These are phyloP conservation scores for Hydrocynus forskahlii DNA, from an alignment of 2,797 vertebrate genomes.

Conservation along the genomic window DNA sequence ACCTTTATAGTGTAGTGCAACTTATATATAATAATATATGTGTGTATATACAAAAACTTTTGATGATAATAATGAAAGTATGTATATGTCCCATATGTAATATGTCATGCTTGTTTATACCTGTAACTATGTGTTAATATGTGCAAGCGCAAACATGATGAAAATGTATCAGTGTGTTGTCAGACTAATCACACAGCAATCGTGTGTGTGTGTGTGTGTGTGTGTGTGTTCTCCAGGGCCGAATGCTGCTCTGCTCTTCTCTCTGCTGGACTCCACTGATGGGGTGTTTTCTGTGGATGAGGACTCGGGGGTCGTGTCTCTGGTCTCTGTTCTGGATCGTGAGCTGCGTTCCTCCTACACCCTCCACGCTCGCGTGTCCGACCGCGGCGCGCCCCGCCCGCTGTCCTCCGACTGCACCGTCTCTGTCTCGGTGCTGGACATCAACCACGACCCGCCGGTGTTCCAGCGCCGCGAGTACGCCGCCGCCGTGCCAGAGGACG, in stretches of 20 bases:
- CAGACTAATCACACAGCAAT: too few relatives aligned
- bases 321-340: constrained; percentile 89
- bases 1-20: too few relatives aligned
- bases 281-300: constrained; percentile 92
- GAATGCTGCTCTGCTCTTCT: constrained; percentile 88
- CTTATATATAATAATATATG: too few relatives aligned
- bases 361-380: constrained; percentile 83
- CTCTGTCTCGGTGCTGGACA: constrained; percentile 90
- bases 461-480: constrained; percentile 94
- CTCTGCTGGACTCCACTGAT: constrained; percentile 84
- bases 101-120: too few relatives aligned
- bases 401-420: constrained; percentile 83
- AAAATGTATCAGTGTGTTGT: too few relatives aligned
- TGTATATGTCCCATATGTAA: too few relatives aligned
- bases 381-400: constrained; percentile 86
- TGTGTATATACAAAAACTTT: too few relatives aligned
- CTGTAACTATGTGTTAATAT: too few relatives aligned
- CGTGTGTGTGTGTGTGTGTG: background rate
- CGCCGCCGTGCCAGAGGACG: constrained; percentile 85
- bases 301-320: constrained; percentile 84
- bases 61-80: too few relatives aligned
- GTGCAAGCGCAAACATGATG: too few relatives aligned
- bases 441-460: constrained; percentile 96
- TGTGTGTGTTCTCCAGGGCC: constrained; percentile 74
- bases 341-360: constrained; percentile 85